Evolutionary conservation across 2,888 invertebrate species (phyloP), one percentile per base, ranked within the genome.

Genomic region (Xestia rhomboidea): DNA sequence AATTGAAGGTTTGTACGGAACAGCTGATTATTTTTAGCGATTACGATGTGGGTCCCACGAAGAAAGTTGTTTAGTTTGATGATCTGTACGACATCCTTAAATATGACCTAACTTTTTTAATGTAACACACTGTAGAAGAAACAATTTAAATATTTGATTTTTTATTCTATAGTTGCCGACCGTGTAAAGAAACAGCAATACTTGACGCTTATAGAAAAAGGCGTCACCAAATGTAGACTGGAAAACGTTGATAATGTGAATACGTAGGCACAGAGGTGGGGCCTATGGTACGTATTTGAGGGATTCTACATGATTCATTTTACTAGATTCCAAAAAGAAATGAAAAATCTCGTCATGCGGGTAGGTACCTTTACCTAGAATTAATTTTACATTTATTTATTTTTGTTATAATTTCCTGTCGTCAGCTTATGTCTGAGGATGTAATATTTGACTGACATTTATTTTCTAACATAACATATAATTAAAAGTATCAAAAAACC

Each of bases 141-240:
- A 15, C 18, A 51, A 21, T 30, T n/a, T 11, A 15, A 38, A 15
- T 7, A 41, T 38, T 18, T 27, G 0, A 18, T 73, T 63, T 46
- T 54, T 11, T 34, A 77, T 70, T 34, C 68, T 74, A 63, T 74
- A 92, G 92, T 57, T 92, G 92, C 77, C 73, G 64, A 5, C 76
- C 86, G 3, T 92, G 92, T 68, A 85, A 77, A 8, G 89, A 89
- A 38, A 82, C 87, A 1, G 86, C 85, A 8, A 74, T 74, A 2
- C 60, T 89, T 0, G 69, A 71, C 0, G 76, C 86, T 0, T 84
- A 91, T 44, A 88, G 88, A 34, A 87, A 81, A 66, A 83, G 79
- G 69, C 64, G 78, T 24, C 74, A 86, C n/a, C 73, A 82, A 62
- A 70, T 84, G 70, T 77, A 78, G 46, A 24, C 41, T 34, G 76